Percentiles rank a stretch among this genome's conserved stretches.
Conservation (phyloP, 2,797 vertebrate genomes). For the Chrosomus eos region DNA sequence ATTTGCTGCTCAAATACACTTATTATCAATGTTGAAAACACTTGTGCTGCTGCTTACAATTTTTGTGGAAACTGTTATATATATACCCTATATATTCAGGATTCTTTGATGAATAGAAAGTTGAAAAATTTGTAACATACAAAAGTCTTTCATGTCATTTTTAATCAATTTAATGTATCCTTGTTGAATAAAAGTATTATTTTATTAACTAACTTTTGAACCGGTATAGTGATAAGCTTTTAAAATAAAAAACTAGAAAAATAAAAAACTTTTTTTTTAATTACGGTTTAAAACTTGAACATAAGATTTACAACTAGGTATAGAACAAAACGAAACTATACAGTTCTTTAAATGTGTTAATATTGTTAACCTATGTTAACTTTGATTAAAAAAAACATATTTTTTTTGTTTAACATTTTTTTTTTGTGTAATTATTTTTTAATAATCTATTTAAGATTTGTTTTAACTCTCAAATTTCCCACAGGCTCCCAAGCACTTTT, state of each 20-base stretch:
- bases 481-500: not conserved
- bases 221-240: not conserved
- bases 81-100: too few species aligned
- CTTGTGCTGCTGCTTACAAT: not conserved
- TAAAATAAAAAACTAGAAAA: not conserved
- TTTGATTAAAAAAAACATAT: not conserved
- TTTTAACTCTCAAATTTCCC: not conserved
- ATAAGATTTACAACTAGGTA: constrained; percentile 8
- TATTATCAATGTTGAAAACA: not conserved
- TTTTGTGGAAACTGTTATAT: not conserved
- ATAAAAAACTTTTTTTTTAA: too few species aligned
- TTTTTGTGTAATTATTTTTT: not conserved
- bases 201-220: not conserved
- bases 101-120: not conserved
- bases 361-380: not conserved
- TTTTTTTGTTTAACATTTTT: too few species aligned
- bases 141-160: not conserved
- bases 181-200: not conserved
- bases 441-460: not conserved
- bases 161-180: not conserved
- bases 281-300: not conserved
- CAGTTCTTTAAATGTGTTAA: not conserved
- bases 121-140: not conserved
- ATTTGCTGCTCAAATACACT: not conserved
- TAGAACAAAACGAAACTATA: constrained; percentile 35